Evolutionary conservation across 2,113 vertebrate genomes (phyloP), one percentile per base, ranked within the genome.

Genomic region (Amazona vittata): DNA sequence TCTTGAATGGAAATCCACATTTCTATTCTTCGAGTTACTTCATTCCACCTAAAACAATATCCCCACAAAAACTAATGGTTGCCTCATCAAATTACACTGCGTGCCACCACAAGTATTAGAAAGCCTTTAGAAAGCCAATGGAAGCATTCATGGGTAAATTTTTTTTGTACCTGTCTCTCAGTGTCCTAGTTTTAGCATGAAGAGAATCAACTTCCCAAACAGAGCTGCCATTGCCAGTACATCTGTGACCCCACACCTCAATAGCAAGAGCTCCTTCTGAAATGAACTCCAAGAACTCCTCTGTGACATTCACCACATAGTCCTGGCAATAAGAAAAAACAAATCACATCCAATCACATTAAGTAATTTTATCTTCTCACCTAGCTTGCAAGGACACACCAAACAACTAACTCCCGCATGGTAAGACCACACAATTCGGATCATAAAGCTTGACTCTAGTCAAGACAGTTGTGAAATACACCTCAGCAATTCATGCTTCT

Each of bases 231-330:
- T 99, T 99, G 19, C 99, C 99, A 11, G 99, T 98, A 94, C 99
- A 99, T 47, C 99, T 98, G 96, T 99, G 99, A 94, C 99, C 99
- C 99, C 99, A 99, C 39, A 99, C 99, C 85, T 99, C 99, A 79
- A 99, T 99, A 16, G 99, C 99, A 96, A 99, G 96, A 1, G 99
- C 99, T n/a, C 99, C 99, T 14, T 99, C 99, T 6, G 99, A 98
- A 97, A 99, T 99, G 85, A 99, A 99, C 98, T 99, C 99, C 95
- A 99, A 95, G 95, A 99, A 99, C 95, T 99, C 99, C 78, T 99
- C 99, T 5, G 99, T 99, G 78, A 99, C 99, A 1, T 98, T 98
- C 37, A 99, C 99, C 88, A 99, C 95, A 0, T 98, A 99, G 96
- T 99, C 99, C 99, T 99, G 96, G 49, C 95, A 55, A 26, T 15